phyloP scores from a whole-genome alignment of 2,797 vertebrate species.

The Enteromius fasciolatus region DNA sequence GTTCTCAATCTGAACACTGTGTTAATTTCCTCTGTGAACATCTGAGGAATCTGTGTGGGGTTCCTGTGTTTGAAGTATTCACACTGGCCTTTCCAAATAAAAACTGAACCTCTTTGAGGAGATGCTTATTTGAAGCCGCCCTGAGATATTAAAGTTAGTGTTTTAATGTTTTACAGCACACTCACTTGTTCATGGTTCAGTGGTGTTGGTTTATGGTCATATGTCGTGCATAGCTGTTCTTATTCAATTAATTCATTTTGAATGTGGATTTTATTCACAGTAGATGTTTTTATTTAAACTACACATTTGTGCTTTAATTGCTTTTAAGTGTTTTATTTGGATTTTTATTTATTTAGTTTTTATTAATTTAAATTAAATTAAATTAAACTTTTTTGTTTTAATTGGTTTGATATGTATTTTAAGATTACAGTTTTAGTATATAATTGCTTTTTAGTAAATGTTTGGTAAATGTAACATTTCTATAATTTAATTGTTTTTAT shows the following conservation, averaged over 20 bases:
- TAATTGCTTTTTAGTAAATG: no score
- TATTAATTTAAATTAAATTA: no score
- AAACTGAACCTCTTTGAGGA: not conserved
- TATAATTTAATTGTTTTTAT: not conserved
- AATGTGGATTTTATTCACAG: not conserved
- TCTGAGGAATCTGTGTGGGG: not conserved
- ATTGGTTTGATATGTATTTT: not conserved
- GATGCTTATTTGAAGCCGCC: not conserved
- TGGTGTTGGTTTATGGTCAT: not conserved
- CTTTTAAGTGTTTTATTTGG: not conserved
- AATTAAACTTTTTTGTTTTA: not conserved
- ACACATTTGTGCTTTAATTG: not conserved
- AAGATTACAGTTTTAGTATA: not conserved
- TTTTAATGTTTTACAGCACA: not conserved
- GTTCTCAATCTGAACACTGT: slow-evolving; percentile 14
- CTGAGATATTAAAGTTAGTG: not conserved
- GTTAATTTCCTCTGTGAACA: not conserved
- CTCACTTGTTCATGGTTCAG: not conserved
- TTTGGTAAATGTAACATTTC: not conserved
- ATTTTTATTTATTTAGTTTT: not conserved
- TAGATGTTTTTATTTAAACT: not conserved
- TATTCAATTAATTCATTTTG: not conserved
- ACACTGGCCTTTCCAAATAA: not conserved
- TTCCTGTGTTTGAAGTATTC: not conserved
- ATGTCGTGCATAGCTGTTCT: not conserved